Percentiles rank a stretch among this genome's conserved stretches.
phyloP scores from a whole-genome alignment of 2,888 invertebrate genomes.

The Aphrophora alni region DNA sequence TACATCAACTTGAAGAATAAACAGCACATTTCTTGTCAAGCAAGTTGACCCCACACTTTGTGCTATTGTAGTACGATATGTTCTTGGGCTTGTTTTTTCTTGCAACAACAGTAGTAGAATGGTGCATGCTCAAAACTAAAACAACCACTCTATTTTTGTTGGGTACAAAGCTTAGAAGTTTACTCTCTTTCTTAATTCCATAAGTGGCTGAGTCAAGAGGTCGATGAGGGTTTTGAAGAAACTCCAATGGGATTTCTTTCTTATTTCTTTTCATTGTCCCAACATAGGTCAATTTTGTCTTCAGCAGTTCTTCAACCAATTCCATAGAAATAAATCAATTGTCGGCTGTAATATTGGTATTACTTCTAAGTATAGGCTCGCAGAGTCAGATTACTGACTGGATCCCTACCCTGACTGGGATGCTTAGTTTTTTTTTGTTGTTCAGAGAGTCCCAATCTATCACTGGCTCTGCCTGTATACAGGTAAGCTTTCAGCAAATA shows the following conservation, averaged over 20 bases:
- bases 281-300: not conserved
- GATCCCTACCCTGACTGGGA: no score
- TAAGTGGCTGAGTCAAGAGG: not conserved
- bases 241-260: not conserved
- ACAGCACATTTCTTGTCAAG: conserved; percentile 38
- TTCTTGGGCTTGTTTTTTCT: conserved; percentile 40
- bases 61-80: conserved; percentile 34
- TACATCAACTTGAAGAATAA: conserved; percentile 36
- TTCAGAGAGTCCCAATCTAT: not conserved
- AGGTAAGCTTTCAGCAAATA: no score
- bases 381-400: not conserved
- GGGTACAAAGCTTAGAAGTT: conserved; percentile 36
- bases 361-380: not conserved
- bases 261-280: not conserved
- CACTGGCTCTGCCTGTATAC: no score
- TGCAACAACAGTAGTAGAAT: conserved; percentile 13
- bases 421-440: not conserved
- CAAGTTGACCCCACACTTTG: conserved; percentile 38
- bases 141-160: conserved; percentile 38
- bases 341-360: not conserved
- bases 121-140: conserved; percentile 42
- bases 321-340: not conserved
- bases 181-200: not conserved
- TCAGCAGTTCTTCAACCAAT: not conserved
- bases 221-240: not conserved